A percentile compares a stretch with the other conserved stretches of the same genome.
These are phyloP conservation scores for Drosophila sucinea DNA, from an alignment of 1,140 invertebrate species.

Conservation along the genomic window DNA sequence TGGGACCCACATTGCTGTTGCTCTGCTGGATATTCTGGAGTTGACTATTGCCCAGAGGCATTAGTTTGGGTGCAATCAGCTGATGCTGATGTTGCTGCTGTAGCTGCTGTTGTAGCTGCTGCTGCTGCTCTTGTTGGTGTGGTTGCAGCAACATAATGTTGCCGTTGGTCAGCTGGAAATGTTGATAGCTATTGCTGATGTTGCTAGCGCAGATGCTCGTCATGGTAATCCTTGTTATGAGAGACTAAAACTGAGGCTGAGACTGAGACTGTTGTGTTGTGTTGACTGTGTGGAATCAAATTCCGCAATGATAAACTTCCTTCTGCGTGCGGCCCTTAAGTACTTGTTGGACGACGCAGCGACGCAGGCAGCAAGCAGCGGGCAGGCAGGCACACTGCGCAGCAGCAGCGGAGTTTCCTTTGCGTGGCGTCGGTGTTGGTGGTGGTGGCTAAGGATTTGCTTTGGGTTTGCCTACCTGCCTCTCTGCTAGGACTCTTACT, in stretches of 20 bases:
- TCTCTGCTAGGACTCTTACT: slow-evolving; percentile 5
- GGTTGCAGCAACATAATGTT: slow-evolving; percentile 69
- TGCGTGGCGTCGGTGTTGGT: slow-evolving; percentile 15
- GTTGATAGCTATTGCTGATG: slow-evolving; percentile 69
- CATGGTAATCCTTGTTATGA: slow-evolving; percentile 63
- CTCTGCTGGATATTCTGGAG: slow-evolving; percentile 61
- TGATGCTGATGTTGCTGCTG: slow-evolving; percentile 76
- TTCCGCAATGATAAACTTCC: slow-evolving; percentile 82
- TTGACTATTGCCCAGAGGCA: slow-evolving; percentile 76
- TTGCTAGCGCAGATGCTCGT: slow-evolving; percentile 72
- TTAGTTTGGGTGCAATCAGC: slow-evolving; percentile 65
- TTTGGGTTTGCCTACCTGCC: slow-evolving; percentile 40
- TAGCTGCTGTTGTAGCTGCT: slow-evolving; percentile 50
- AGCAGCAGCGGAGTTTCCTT: slow-evolving; percentile 25
- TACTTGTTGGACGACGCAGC: slow-evolving; percentile 35
- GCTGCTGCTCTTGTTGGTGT: slow-evolving; percentile 50
- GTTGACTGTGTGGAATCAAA: slow-evolving; percentile 81
- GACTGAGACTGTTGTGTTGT: slow-evolving; percentile 10
- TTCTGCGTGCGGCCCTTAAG: slow-evolving; percentile 69
- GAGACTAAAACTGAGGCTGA: slow-evolving; percentile 7
- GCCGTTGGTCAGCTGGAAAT: slow-evolving; percentile 70
- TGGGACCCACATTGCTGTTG: slow-evolving; percentile 62
- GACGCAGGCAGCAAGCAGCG: background rate
- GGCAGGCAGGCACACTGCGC: background rate
- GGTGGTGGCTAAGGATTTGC: slow-evolving; percentile 28